Percentiles rank a stretch among this genome's conserved stretches.
Conservation (phyloP, 2,113 vertebrate species). For the Formicarius rufipectus region DNA sequence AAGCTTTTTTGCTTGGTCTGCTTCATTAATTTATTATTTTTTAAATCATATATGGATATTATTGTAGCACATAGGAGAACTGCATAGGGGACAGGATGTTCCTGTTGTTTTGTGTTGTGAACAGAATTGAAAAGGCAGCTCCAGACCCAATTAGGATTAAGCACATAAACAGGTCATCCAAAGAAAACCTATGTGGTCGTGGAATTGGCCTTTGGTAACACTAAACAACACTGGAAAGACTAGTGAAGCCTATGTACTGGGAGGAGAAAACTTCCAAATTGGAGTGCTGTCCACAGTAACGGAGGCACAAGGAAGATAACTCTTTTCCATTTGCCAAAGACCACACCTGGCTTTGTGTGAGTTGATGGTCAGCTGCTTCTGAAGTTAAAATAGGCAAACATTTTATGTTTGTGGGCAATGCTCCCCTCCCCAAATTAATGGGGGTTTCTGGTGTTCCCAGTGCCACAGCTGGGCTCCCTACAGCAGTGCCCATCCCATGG, state of each 20-base stretch:
- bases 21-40: background rate
- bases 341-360: background rate
- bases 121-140: background rate
- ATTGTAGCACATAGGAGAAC: background rate
- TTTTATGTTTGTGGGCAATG: background rate
- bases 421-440: rapidly evolving
- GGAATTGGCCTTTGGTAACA: background rate
- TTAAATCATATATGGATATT: background rate
- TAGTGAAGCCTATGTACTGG: background rate
- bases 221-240: background rate
- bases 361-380: background rate
- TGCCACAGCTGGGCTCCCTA: background rate
- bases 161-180: background rate
- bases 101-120: background rate
- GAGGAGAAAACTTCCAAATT: background rate
- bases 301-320: background rate
- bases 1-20: background rate
- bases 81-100: background rate
- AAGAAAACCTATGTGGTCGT: background rate
- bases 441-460: background rate
- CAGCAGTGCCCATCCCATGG: rapidly evolving
- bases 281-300: background rate
- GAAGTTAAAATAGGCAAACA: background rate
- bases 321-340: background rate
- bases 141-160: background rate